Evolutionary conservation across 2,797 vertebrate species (phyloP), one percentile per base, ranked within the genome.

Genomic region (Silurus lanzhouensis): DNA sequence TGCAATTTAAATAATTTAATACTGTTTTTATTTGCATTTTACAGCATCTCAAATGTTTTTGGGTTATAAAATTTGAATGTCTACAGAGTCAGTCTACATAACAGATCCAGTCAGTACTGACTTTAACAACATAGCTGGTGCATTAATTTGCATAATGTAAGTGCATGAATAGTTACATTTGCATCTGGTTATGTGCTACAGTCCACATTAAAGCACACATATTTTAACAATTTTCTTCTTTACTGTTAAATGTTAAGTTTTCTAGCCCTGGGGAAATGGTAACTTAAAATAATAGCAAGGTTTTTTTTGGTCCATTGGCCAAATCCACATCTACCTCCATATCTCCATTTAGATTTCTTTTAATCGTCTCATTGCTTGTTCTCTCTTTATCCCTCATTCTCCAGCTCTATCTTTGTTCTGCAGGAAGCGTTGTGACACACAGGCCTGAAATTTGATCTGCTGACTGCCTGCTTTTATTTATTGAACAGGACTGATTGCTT

Each of bases 391-490:
- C 66, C 55, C n/a, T 60, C n/a, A 58, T 70, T 84, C 74, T 72
- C 48, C 20, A 38, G 67, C 63, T 58, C 48, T 74, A 55, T 61
- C 81, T 85, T 72, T 48, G 14, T 77, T 64, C 31, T 57, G 38
- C 82, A 61, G 58, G 74, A 84, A n/a, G 57, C 76, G 57, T 64
- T 82, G 63, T 81, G 44, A 19, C 81, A 57, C 13, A 70, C 52
- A 58, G 70, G 57, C 44, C 67, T 90, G 89, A 89, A 92, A 91
- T 85, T 79, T 27, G 75, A 93, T 92, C 88, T 94, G 93, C 93
- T 95, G 94, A 94, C 93, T 63, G 89, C 14, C 90, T 85, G 83
- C 71, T 88, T 89, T 92, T 86, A 87, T 90, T 92, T 91, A 92
- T 89, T 92, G 83, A 91, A 89, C 85, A 66, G 75, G 46, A 88